Evolutionary conservation across 2,797 vertebrate species (phyloP).

Genomic region (Parauchenoglanis ngamensis): DNA sequence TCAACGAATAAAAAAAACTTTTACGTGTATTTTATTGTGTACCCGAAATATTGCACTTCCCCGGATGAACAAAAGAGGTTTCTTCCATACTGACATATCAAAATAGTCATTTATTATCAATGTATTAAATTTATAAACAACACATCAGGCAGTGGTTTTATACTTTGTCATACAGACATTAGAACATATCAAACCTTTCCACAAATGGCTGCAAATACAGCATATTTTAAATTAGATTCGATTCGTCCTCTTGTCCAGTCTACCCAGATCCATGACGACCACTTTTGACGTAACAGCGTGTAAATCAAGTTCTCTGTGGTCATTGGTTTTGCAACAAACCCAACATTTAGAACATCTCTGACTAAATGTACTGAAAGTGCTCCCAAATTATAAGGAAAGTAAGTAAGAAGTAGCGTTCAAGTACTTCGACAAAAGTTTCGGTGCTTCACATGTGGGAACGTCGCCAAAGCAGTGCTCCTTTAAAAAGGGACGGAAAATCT

Average conservation of each 20-base stretch:
- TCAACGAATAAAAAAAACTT: neutral
- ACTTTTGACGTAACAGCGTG: slow-evolving; percentile 42
- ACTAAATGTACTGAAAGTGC: slow-evolving; percentile 18
- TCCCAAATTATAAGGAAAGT: slow-evolving; percentile 15
- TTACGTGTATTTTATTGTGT: neutral
- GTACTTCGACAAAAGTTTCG: slow-evolving; percentile 44
- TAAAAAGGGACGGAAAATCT: neutral
- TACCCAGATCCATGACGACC: slow-evolving; percentile 19
- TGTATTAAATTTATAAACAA: slow-evolving; percentile 83
- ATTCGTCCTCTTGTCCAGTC: slow-evolving; percentile 35
- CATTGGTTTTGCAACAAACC: slow-evolving; percentile 72
- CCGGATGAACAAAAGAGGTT: neutral
- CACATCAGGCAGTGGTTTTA: slow-evolving; percentile 80
- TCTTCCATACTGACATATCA: slow-evolving; percentile 66
- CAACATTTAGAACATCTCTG: slow-evolving; percentile 57
- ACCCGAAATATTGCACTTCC: neutral
- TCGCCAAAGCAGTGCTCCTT: slow-evolving; percentile 43
- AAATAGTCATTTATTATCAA: slow-evolving; percentile 83
- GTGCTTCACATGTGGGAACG: slow-evolving; percentile 50
- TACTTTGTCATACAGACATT: slow-evolving; percentile 71
- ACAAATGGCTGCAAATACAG: slow-evolving; percentile 64
- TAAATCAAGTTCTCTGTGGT: slow-evolving; percentile 50
- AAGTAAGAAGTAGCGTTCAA: slow-evolving; percentile 36
- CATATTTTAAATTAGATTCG: slow-evolving; percentile 61
- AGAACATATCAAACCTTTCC: slow-evolving; percentile 55